phyloP scores from a whole-genome alignment of 2,888 invertebrate genomes.

The Tinea pellionella region DNA sequence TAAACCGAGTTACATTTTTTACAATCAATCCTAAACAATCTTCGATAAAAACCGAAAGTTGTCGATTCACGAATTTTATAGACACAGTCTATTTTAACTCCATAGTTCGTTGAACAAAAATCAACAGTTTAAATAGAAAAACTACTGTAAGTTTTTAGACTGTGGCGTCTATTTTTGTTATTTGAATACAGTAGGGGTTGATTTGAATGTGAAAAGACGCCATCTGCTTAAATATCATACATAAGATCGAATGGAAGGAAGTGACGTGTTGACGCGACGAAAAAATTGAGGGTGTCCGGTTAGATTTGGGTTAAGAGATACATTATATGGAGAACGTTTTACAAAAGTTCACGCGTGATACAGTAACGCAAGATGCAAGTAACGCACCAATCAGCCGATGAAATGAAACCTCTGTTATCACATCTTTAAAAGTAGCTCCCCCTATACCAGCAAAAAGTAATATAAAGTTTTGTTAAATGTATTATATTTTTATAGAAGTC shows the following conservation, averaged over 20 bases:
- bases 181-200: slow-evolving; percentile 20
- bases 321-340: not conserved
- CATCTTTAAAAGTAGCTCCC: too few species aligned
- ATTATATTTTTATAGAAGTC: too few species aligned
- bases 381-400: too few species aligned
- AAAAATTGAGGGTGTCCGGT: slow-evolving; percentile 37
- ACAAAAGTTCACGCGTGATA: too few species aligned
- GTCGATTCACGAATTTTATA: slow-evolving; percentile 2
- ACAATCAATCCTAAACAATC: slow-evolving; percentile 10
- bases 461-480: too few species aligned
- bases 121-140: not conserved
- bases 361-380: too few species aligned
- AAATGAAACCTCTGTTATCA: too few species aligned
- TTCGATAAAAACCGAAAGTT: slow-evolving; percentile 10
- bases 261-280: slow-evolving; percentile 31
- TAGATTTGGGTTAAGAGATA: slow-evolving; percentile 19
- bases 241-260: slow-evolving; percentile 40
- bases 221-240: slow-evolving; percentile 31
- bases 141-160: not conserved
- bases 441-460: too few species aligned
- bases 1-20: slow-evolving; percentile 2
- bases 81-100: not conserved
- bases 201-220: slow-evolving; percentile 49
- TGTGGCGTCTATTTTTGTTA: slow-evolving; percentile 1
- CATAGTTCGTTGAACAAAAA: not conserved